Conservation (phyloP, 1,140 invertebrate species). For the Phthorimaea operculella region DNA sequence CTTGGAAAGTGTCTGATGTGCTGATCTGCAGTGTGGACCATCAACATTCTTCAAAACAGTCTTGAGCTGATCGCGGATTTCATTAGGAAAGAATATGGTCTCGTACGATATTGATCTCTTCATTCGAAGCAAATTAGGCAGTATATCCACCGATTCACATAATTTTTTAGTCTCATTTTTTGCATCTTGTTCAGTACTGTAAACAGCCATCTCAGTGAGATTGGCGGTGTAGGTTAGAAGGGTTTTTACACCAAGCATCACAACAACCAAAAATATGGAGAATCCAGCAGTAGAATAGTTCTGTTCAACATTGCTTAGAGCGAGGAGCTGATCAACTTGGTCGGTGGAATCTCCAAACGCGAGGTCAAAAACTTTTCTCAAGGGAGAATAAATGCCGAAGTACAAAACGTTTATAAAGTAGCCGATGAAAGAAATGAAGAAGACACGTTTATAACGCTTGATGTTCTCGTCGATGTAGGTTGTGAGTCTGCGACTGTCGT, state of each 20-base stretch:
- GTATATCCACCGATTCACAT: constrained; percentile 25
- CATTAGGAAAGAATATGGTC: constrained; percentile 40
- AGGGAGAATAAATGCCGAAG: constrained; percentile 42
- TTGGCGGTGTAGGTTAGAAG: constrained; percentile 38
- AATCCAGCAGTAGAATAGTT: constrained; percentile 50
- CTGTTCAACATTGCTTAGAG: constrained; percentile 38
- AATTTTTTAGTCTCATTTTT: constrained; percentile 10
- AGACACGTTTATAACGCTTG: constrained; percentile 24
- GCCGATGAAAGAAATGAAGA: constrained; percentile 16
- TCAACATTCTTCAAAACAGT: constrained; percentile 15
- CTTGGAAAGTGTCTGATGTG: neutral
- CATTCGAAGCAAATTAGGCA: constrained; percentile 37
- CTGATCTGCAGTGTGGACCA: neutral
- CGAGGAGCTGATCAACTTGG: constrained; percentile 34
- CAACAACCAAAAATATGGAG: constrained; percentile 44
- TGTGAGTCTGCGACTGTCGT: constrained; percentile 38
- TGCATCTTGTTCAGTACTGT: neutral
- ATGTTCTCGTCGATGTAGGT: constrained; percentile 23
- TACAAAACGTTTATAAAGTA: constrained; percentile 41
- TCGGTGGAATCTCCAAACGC: constrained; percentile 20
- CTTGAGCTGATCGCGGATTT: constrained; percentile 39
- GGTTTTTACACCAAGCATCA: constrained; percentile 35
- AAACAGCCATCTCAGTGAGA: constrained; percentile 19
- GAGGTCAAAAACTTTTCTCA: constrained; percentile 31
- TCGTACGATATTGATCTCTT: constrained; percentile 52